phyloP scores from a whole-genome alignment of 2,797 vertebrate species.

The Allochrocebus solatus region DNA sequence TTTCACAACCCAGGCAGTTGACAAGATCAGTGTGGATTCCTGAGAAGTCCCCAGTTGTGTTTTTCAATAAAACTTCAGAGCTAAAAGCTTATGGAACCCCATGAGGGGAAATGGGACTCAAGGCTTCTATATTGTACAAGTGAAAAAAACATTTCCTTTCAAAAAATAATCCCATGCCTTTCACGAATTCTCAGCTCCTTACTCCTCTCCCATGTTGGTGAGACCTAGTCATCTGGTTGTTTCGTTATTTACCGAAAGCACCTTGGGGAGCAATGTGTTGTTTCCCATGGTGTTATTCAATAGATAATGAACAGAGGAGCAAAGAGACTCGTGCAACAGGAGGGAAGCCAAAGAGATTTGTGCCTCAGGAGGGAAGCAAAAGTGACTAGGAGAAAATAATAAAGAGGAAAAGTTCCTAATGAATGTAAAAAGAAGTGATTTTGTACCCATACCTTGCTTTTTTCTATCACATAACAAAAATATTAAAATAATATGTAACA shows the following conservation, averaged over 20 bases:
- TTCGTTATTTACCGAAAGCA: constrained; percentile 57
- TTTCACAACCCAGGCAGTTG: background rate
- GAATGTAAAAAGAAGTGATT: background rate
- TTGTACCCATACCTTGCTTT: background rate
- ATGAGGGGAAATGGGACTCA: background rate
- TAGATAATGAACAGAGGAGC: constrained; percentile 38
- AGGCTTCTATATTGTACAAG: background rate
- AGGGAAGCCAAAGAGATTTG: constrained; percentile 26
- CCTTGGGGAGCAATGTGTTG: background rate
- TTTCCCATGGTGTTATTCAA: background rate
- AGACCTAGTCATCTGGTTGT: background rate
- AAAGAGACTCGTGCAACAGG: constrained; percentile 11
- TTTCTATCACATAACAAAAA: background rate
- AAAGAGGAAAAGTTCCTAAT: background rate
- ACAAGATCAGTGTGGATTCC: background rate
- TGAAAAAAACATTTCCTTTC: background rate
- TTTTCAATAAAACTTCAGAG: constrained; percentile 23
- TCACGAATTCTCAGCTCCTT: background rate
- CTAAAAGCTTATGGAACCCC: background rate
- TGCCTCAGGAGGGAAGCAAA: background rate
- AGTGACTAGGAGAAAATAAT: background rate
- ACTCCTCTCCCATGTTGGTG: background rate
- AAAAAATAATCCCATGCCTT: background rate
- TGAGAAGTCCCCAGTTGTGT: background rate
- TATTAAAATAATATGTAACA: background rate